Evolutionary conservation across 2,797 vertebrate genomes (phyloP), one percentile per base, ranked within the genome.

Genomic region (Geotrypetes seraphini): DNA sequence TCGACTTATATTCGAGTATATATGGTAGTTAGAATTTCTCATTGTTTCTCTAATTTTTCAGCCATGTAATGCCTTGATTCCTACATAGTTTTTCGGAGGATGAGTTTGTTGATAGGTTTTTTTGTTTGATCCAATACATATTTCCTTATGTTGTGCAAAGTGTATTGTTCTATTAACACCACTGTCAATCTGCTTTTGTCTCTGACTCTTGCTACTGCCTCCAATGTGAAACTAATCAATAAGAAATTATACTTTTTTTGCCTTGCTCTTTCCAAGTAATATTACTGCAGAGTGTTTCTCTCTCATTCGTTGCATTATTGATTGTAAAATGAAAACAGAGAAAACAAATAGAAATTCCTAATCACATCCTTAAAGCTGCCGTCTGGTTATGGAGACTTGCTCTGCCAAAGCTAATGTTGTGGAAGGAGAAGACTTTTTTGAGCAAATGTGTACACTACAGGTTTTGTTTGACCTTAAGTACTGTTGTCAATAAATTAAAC

Each of bases 211-310:
- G 47, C 47, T 36, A 36, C 50, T 31, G 27, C 28, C 39, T 46
- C 45, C 12, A 10, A 14, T 24, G 44, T 28, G 46, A 63, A 60
- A 45, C 24, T 39, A 47, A 72, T 78, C 75, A 55, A 72, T 77
- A 72, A 56, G 43, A 72, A 71, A 75, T 70, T 59, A 69, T 50
- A 53, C 33, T 57, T 63, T 31, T 57, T 63, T 31, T 31, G 32
- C 48, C 29, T 56, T 43, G 38, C 57, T 62, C 40, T 43, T 52
- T 64, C 58, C 53, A 65, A 53, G 41, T 35, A 60, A 65, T 33
- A 43, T 52, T 66, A 58, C 55, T 29, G 24, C 38, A 60, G 53
- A 36, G 25, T 52, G 72, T 56, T 70, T 60, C 51, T 72, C 38
- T 38, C 44, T 45, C 33, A 31, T 49, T 57, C 28, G 2, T 25